These are phyloP conservation scores for Teleogryllus oceanicus DNA, from an alignment of 2,888 invertebrate genomes.

Conservation along the genomic window DNA sequence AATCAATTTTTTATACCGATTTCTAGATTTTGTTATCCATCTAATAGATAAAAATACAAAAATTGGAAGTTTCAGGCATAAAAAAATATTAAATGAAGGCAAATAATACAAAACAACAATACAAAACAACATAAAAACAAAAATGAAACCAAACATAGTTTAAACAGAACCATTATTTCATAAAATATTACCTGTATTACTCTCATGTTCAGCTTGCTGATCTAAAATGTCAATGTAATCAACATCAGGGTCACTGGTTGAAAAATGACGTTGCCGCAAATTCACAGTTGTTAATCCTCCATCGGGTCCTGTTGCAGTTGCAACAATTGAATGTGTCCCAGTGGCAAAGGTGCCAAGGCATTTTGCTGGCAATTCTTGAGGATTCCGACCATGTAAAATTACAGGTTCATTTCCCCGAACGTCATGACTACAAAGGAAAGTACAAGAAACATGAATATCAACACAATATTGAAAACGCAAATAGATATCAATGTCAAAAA, in stretches of 20 bases:
- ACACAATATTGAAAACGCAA: not conserved
- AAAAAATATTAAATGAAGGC: too few species aligned
- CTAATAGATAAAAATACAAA: too few species aligned
- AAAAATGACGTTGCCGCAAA: constrained; percentile 61
- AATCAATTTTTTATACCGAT: too few species aligned
- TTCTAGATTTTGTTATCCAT: too few species aligned
- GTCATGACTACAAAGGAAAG: constrained; percentile 43
- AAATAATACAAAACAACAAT: too few species aligned
- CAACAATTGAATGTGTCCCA: constrained; percentile 58
- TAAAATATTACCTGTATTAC: constrained; percentile 26
- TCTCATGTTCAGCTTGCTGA: constrained; percentile 41
- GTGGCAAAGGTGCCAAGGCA: constrained; percentile 50
- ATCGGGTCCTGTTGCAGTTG: constrained; percentile 78
- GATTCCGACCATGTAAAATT: constrained; percentile 67
- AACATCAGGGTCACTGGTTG: constrained; percentile 64
- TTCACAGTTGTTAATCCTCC: constrained; percentile 74
- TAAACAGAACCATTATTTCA: too few species aligned
- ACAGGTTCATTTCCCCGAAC: constrained; percentile 52
- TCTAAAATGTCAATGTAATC: constrained; percentile 66
- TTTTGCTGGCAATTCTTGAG: constrained; percentile 67
- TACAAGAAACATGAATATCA: not conserved
- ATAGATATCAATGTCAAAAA: not conserved
- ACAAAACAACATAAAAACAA: too few species aligned
- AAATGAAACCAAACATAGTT: too few species aligned
- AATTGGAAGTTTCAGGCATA: too few species aligned